Base-by-base conservation (phyloP, 2,113 vertebrate genomes). In the Strix uralensis region DNA sequence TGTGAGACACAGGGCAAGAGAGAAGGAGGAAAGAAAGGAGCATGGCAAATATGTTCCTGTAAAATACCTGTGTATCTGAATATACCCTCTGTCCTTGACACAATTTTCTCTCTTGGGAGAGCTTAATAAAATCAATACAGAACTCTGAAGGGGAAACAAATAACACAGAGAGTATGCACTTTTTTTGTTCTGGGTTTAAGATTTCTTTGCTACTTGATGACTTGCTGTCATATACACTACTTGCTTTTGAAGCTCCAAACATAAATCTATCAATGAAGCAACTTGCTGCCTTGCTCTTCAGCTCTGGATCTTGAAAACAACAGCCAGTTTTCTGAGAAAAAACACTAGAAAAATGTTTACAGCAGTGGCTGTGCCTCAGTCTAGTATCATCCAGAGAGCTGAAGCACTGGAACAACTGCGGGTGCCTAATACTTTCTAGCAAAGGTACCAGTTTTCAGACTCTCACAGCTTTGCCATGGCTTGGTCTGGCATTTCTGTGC, bases 21-120 rank as follows among this genome's bases (percentile, higher is more conserved):
- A 14, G 12, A 1, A 5, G 15, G 10, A 14, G n/a, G 3, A 18
- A 14, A 2, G 0, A 44, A 11, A 44, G 11, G 14, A 63, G 11
- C 15, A 19, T 27, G 23, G 16, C 6, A 6, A 22, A 77, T 15
- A 69, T 1, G 1, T 80, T 69, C 63, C 47, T 66, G 16, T 52
- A 70, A 91, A 59, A 85, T 27, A 82, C 2, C 21, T 2, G 2
- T 34, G 18, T 36, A 70, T 62, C 75, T 80, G 18, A 46, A 25
- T 8, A 46, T 22, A 86, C 11, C 38, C 34, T 49, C 70, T 46
- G 29, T 40, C 29, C 59, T 77, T 61, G 5, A 21, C 3, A 13
- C 11, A 25, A 16, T 42, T 86, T 66, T 54, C 36, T 55, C 22
- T 34, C 36, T 67, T 52, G 63, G 42, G 21, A 93, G 21, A 62